phyloP scores from a whole-genome alignment of 2,797 vertebrate genomes.

The Aselliscus stoliczkanus region DNA sequence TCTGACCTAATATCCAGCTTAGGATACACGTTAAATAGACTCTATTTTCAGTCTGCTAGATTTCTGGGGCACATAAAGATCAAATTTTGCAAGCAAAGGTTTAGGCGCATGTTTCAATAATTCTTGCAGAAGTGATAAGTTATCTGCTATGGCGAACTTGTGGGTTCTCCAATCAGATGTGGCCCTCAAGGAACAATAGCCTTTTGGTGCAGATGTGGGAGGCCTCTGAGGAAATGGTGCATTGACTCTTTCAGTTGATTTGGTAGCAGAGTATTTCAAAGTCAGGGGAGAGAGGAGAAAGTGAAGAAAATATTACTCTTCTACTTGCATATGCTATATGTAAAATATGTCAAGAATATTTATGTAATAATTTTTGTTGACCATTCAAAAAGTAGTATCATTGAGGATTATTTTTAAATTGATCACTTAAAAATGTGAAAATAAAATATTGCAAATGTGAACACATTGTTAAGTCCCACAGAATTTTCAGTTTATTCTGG shows the following conservation, averaged over 20 bases:
- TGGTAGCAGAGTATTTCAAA: not conserved
- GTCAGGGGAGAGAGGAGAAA: not conserved
- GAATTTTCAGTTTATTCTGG: not conserved
- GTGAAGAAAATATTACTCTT: not conserved
- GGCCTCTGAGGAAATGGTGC: not conserved
- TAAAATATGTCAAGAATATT: not conserved
- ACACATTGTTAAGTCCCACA: not conserved
- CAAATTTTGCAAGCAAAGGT: slow-evolving; percentile 23
- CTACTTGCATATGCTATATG: not conserved
- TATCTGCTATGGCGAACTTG: not conserved
- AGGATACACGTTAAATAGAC: not conserved
- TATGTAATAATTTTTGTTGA: not conserved
- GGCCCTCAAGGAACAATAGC: not conserved
- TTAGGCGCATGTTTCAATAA: slow-evolving; percentile 34
- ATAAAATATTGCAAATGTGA: not conserved
- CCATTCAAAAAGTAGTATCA: not conserved
- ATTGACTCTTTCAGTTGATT: not conserved
- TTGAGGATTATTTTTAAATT: not conserved
- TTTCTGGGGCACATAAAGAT: not conserved
- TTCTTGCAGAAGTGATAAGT: slow-evolving; percentile 6
- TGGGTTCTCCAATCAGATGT: not conserved
- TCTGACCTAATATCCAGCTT: not conserved
- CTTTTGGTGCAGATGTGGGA: not conserved
- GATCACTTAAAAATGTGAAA: not conserved
- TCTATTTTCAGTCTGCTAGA: slow-evolving; percentile 4